Conservation (phyloP, 2,797 vertebrate species). For the Premnoplex brunnescens region DNA sequence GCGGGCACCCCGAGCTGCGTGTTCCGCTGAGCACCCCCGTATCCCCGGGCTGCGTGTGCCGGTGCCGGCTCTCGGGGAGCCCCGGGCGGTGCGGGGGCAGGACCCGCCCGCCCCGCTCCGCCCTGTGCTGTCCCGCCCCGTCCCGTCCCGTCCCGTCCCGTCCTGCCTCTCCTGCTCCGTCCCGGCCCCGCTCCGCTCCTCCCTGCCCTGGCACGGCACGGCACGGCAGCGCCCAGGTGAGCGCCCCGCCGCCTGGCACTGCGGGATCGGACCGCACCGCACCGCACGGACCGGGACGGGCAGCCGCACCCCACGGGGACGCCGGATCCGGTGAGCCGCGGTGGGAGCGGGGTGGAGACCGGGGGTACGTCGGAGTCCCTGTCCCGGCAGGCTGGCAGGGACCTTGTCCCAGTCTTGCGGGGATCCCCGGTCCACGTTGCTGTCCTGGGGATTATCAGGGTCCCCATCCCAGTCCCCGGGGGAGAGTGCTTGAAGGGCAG, state of each 20-base stretch:
- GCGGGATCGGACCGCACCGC: not conserved
- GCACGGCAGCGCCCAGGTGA: not conserved
- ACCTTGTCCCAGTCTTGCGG: not conserved
- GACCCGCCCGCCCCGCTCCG: not conserved
- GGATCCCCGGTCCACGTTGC: not conserved
- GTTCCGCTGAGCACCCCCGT: not conserved
- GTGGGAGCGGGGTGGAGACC: no score
- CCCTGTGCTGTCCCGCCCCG: not conserved
- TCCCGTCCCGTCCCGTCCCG: not conserved
- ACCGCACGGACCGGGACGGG: no score
- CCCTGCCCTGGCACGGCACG: not conserved
- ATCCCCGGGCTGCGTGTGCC: not conserved
- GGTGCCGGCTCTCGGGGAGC: not conserved
- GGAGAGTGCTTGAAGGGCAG: not conserved
- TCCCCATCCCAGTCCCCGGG: not conserved
- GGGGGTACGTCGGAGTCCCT: not conserved
- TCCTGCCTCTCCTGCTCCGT: not conserved
- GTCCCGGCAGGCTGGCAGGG: not conserved
- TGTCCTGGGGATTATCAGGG: not conserved
- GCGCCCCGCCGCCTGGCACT: not conserved
- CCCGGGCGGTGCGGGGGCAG: not conserved
- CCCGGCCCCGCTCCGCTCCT: not conserved
- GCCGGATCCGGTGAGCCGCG: not conserved
- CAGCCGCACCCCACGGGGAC: not conserved
- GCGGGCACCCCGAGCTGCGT: no score